Conservation (phyloP, 2,113 vertebrate species). For the Aleadryas rufinucha region DNA sequence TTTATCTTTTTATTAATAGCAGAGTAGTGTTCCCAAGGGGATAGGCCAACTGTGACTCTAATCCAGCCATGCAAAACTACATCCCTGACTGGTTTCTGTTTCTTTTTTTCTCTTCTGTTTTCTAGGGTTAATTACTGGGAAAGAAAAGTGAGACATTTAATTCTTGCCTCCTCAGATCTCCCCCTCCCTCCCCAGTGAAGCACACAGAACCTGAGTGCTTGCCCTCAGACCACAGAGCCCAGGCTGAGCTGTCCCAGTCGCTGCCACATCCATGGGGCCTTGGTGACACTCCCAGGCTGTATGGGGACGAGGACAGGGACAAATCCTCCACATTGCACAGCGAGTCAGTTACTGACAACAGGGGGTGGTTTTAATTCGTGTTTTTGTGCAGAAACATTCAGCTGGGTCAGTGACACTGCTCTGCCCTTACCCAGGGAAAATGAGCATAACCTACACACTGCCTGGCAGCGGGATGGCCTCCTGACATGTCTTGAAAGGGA, state of each 20-base stretch:
- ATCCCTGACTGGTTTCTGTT: background rate
- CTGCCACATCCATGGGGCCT: background rate
- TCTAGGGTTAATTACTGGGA: constrained; percentile 27
- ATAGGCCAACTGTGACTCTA: constrained; percentile 41
- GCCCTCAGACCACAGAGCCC: background rate
- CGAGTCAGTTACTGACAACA: background rate
- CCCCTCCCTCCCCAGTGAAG: background rate
- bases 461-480: background rate
- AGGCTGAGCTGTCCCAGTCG: background rate
- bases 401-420: constrained; percentile 1
- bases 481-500: constrained; percentile 15
- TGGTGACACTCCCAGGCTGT: background rate
- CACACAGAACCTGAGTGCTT: background rate
- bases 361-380: constrained; percentile 19
- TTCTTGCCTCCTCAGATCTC: background rate
- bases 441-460: background rate
- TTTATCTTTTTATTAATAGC: constrained; percentile 63
- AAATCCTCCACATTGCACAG: background rate
- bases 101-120: background rate
- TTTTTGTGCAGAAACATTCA: background rate
- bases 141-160: background rate
- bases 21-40: constrained; percentile 5
- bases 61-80: constrained; percentile 26
- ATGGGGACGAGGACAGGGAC: background rate
- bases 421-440: background rate